Percentiles rank a stretch among this genome's conserved stretches.
Evolutionary conservation across 92 coral and sea anemone species (phyloP).

Genomic region (Umimayanthus kanabou): DNA sequence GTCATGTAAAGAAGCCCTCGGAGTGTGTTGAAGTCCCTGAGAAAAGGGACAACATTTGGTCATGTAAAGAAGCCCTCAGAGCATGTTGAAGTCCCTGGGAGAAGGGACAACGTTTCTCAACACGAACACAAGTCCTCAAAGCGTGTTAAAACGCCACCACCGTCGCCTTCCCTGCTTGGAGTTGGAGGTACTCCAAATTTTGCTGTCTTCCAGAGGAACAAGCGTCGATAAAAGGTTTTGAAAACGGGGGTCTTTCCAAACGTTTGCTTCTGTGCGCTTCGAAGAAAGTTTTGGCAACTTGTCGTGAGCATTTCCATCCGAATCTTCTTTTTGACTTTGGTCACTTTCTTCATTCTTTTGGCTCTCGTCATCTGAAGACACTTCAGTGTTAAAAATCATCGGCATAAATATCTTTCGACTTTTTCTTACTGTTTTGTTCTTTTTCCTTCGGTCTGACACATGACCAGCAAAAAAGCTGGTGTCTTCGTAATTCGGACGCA

Average conservation of each 20-base stretch:
- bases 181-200: background rate
- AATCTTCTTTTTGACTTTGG: background rate
- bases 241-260: slow-evolving; percentile 58
- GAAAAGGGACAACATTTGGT: background rate
- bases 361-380: background rate
- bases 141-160: slow-evolving; percentile 10
- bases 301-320: background rate
- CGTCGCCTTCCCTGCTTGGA: background rate
- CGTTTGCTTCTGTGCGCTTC: slow-evolving; percentile 14
- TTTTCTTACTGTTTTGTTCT: background rate
- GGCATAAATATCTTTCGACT: background rate
- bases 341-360: background rate
- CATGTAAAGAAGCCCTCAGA: background rate
- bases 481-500: slow-evolving; percentile 32
- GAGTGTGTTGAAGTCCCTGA: background rate
- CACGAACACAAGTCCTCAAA: background rate
- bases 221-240: slow-evolving; percentile 59
- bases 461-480: slow-evolving; percentile 12
- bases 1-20: background rate
- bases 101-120: background rate
- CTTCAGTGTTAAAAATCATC: background rate
- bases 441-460: background rate
- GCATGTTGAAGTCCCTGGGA: background rate
- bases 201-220: slow-evolving; percentile 41
- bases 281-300: slow-evolving; percentile 48